Base-by-base conservation (phyloP, 2,888 invertebrate genomes). In the Teinopalpus imperialis region DNA sequence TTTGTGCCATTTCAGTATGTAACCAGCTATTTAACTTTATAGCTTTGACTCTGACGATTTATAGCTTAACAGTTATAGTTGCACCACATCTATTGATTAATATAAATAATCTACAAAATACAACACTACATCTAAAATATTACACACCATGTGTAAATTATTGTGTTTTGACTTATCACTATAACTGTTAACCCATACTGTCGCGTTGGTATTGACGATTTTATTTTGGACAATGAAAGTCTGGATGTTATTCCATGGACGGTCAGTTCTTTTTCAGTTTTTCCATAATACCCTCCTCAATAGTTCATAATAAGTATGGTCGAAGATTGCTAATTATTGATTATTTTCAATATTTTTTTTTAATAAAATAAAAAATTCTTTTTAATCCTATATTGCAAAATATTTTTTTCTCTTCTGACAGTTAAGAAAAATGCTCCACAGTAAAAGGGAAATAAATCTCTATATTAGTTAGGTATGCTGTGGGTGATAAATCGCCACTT, bases 1-100 rank as follows among this genome's bases (percentile, higher is more conserved):
- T 47, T 56, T 66, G 76, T 79, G 79, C 77, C 77, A 79, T 76
- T 59, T 51, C 54, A 24, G 53, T 40, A 36, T 47, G 31, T 34
- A 45, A 52, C 48, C 43, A 44, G 34, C 30, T 50, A 49, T 36
- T 40, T 40, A 13, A 41, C 32, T 29, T 43, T 43, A 49, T 49
- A 14, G 8, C 4, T 18, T 29, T 10, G 31, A 30, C 29, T 43
- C 16, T 14, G 27, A 32, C 27, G 14, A 13, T 34, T 39, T 39
- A 40, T 27, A 26, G 47, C 42, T 54, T 53, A 55, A 52, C 53
- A 58, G 53, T 56, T 53, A 39, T 45, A 48, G 48, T 1, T 37
- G 24, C 6, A 30, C 23, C n/a, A n/a, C n/a, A n/a, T n/a, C n/a
- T n/a, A n/a, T n/a, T n/a, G n/a, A n/a, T n/a, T n/a, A n/a, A n/a